These are phyloP conservation scores for Coendou prehensilis DNA, from an alignment of 2,797 vertebrate species.

Conservation along the genomic window DNA sequence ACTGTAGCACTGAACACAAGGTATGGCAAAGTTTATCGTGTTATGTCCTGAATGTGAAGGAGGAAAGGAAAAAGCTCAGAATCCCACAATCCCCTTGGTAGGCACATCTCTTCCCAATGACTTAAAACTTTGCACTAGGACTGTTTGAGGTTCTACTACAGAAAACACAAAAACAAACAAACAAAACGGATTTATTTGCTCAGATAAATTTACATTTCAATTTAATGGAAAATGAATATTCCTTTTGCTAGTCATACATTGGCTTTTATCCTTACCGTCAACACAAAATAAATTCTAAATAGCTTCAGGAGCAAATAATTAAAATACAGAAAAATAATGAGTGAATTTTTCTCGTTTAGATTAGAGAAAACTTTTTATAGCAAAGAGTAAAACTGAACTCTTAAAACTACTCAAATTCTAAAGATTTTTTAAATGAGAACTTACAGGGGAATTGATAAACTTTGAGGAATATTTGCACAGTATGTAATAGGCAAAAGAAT, in stretches of 20 bases:
- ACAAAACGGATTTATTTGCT: background rate
- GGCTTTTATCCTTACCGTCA: background rate
- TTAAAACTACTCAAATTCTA: background rate
- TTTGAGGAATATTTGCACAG: background rate
- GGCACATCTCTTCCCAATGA: background rate
- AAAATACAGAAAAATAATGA: background rate
- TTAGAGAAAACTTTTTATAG: background rate
- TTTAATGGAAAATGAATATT: background rate
- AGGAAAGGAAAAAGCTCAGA: background rate
- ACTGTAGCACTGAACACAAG: background rate
- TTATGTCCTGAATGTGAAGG: background rate
- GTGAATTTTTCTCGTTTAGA: background rate
- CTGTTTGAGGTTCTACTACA: background rate
- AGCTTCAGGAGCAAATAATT: background rate
- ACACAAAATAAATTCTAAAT: background rate
- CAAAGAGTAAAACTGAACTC: background rate
- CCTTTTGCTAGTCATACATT: background rate
- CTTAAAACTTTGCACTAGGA: background rate
- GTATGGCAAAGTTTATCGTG: rapidly evolving
- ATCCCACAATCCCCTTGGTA: too few relatives aligned
- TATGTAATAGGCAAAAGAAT: too few relatives aligned
- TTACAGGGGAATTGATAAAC: background rate
- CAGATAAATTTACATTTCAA: background rate
- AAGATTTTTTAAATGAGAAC: background rate
- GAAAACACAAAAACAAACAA: background rate